Evolutionary conservation across 2,113 vertebrate species (phyloP).

Genomic region (Myotis brandtii): DNA sequence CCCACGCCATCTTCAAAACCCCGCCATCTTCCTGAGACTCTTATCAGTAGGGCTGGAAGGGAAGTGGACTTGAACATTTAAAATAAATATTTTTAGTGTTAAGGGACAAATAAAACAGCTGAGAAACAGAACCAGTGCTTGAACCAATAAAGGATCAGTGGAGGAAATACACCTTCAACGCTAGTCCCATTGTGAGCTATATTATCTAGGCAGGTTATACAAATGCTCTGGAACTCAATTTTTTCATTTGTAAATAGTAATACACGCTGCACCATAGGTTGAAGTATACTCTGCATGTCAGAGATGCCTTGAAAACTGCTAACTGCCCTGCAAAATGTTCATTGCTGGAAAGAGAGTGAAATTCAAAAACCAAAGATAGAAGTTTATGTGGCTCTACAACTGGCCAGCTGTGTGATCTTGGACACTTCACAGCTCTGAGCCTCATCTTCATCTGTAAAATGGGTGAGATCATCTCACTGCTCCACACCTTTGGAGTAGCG

Average conservation of each 20-base stretch:
- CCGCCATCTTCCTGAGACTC: background rate
- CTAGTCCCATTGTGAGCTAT: background rate
- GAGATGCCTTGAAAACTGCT: conserved; percentile 1
- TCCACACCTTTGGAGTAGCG: background rate
- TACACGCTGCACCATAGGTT: too few relatives aligned
- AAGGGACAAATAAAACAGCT: background rate
- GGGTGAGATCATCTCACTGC: background rate
- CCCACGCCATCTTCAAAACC: background rate
- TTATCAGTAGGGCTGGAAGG: background rate
- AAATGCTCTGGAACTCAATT: background rate
- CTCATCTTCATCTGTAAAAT: conserved; percentile 10
- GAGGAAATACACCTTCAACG: background rate
- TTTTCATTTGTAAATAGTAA: background rate
- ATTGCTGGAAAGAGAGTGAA: background rate
- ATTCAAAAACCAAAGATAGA: background rate
- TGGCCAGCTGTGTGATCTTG: background rate
- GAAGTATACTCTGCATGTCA: background rate
- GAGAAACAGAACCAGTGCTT: background rate
- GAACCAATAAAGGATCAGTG: background rate
- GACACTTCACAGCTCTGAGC: background rate
- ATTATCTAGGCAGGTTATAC: background rate
- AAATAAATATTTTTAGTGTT: background rate
- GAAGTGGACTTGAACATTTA: background rate
- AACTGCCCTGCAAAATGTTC: background rate
- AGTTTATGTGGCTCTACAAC: background rate